A percentile compares a stretch with the other conserved stretches of the same genome.
These are phyloP conservation scores for Tenebrio molitor DNA, from an alignment of 1,140 invertebrate species.

Conservation along the genomic window DNA sequence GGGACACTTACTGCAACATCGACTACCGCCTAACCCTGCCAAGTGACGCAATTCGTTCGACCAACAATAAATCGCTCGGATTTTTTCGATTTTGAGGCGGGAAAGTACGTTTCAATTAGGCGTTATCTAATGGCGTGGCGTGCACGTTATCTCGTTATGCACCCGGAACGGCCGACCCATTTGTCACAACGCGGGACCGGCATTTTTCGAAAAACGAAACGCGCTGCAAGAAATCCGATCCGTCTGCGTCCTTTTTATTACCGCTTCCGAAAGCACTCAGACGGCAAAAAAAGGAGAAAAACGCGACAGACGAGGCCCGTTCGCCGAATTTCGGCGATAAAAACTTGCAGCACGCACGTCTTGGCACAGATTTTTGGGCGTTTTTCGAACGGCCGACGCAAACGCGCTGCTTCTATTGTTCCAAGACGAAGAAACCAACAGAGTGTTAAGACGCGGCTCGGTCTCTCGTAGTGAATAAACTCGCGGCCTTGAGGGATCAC, in stretches of 20 bases:
- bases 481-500: slow-evolving; percentile 53
- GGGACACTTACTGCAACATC: slow-evolving; percentile 42
- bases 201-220: not conserved
- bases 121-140: slow-evolving; percentile 31
- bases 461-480: slow-evolving; percentile 55
- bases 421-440: slow-evolving; percentile 29
- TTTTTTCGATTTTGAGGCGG: slow-evolving; percentile 18
- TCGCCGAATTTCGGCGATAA: slow-evolving; percentile 32
- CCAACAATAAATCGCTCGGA: slow-evolving; percentile 18
- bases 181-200: slow-evolving; percentile 5
- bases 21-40: slow-evolving; percentile 31
- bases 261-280: slow-evolving; percentile 35
- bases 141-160: slow-evolving; percentile 40
- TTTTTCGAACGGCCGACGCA: not conserved
- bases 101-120: slow-evolving; percentile 37
- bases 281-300: slow-evolving; percentile 35
- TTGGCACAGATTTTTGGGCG: slow-evolving; percentile 35
- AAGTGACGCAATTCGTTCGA: slow-evolving; percentile 32
- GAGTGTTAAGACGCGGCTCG: slow-evolving; percentile 42
- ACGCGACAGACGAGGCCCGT: slow-evolving; percentile 3
- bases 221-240: slow-evolving; percentile 36
- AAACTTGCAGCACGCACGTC: slow-evolving; percentile 26
- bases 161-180: slow-evolving; percentile 14
- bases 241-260: slow-evolving; percentile 43
- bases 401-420: slow-evolving; percentile 46